Conservation (phyloP, 2,113 vertebrate species). For the Microcebus tavaratra region DNA sequence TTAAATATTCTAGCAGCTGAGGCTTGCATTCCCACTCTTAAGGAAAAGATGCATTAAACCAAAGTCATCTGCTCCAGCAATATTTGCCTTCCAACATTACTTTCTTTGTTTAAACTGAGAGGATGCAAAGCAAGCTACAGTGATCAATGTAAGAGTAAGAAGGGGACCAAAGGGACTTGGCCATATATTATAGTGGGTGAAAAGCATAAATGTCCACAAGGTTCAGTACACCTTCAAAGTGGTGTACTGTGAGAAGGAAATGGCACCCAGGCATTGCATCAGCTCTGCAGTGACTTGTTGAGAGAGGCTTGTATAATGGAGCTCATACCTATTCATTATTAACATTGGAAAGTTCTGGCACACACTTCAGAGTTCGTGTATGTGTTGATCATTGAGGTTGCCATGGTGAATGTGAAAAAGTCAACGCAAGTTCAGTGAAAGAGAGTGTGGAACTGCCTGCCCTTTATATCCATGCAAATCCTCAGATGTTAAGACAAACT, state of each 20-base stretch:
- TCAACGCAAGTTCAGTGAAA: conserved; percentile 66
- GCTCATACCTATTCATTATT: not conserved
- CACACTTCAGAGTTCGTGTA: not conserved
- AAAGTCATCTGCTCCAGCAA: not conserved
- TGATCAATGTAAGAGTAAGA: not conserved
- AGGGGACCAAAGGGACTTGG: not conserved
- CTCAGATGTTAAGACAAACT: conserved; percentile 27
- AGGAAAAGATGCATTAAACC: conserved; percentile 28
- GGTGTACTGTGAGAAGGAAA: not conserved
- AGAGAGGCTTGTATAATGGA: not conserved
- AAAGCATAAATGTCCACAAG: not conserved
- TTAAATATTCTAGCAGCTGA: conserved; percentile 60
- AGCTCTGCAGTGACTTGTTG: conserved; percentile 30
- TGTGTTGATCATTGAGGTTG: conserved; percentile 54
- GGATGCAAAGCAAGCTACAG: not conserved
- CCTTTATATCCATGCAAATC: not conserved
- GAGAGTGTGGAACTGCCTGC: conserved; percentile 37
- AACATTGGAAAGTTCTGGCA: conserved; percentile 26
- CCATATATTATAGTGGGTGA: not conserved
- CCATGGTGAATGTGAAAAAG: conserved; percentile 45
- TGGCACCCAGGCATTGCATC: not conserved
- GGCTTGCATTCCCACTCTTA: conserved; percentile 18
- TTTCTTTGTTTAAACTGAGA: conserved; percentile 53
- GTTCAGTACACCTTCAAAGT: not conserved
- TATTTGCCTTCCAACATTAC: not conserved